Evolutionary conservation across 2,797 vertebrate species (phyloP).

Genomic region (Yasuhikotakia modesta): DNA sequence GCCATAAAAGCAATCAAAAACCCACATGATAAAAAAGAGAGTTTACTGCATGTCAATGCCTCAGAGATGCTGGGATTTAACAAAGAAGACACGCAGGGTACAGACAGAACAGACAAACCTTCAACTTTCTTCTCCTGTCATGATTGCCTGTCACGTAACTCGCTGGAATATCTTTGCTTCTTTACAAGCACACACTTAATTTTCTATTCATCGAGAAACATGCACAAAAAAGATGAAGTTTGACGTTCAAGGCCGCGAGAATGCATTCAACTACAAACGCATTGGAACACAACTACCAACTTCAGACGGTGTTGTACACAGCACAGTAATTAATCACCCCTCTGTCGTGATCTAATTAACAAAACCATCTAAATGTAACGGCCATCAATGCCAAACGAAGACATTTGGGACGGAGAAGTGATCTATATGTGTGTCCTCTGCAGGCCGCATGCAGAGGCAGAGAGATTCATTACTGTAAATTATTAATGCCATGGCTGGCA

Average conservation of each 20-base stretch:
- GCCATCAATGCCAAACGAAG: constrained; percentile 37
- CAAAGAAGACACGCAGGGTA: constrained; percentile 71
- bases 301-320: neutral
- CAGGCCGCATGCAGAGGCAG: constrained; percentile 21
- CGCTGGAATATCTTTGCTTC: constrained; percentile 43
- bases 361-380: constrained; percentile 29
- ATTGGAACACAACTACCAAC: neutral
- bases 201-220: constrained; percentile 6
- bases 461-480: constrained; percentile 50
- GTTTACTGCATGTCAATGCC: constrained; percentile 70
- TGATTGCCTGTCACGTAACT: constrained; percentile 57
- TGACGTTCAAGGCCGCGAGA: neutral
- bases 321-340: neutral
- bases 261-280: neutral
- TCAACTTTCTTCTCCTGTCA: constrained; percentile 70
- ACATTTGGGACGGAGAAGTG: constrained; percentile 39
- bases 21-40: constrained; percentile 72
- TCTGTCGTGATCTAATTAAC: constrained; percentile 33
- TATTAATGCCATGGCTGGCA: constrained; percentile 44
- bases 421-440: constrained; percentile 43
- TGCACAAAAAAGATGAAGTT: neutral
- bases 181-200: constrained; percentile 26
- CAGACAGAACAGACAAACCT: constrained; percentile 67
- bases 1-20: constrained; percentile 70
- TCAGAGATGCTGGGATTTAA: constrained; percentile 74